These are phyloP conservation scores for Atethmia centrago DNA, from an alignment of 2,888 invertebrate genomes.

Conservation along the genomic window DNA sequence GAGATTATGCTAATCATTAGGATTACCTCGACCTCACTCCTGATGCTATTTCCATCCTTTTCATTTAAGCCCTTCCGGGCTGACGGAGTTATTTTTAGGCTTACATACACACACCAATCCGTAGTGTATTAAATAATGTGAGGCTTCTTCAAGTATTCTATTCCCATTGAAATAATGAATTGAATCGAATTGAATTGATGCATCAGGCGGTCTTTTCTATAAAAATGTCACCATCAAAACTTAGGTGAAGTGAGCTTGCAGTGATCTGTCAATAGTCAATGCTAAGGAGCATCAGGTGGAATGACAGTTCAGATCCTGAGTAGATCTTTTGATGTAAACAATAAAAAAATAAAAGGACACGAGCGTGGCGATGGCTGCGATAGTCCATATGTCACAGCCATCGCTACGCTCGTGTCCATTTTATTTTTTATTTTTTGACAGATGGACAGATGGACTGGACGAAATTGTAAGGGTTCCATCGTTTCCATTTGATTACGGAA, in stretches of 20 bases:
- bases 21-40: slow-evolving; percentile 47
- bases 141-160: no score
- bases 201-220: no score
- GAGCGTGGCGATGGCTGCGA: neutral
- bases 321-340: neutral
- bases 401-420: no score
- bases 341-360: neutral
- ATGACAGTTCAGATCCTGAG: neutral
- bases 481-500: no score
- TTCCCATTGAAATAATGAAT: no score
- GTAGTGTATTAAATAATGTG: no score
- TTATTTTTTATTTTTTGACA: no score
- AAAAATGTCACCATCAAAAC: no score
- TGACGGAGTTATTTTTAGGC: slow-evolving; percentile 15
- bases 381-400: no score
- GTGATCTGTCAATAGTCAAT: neutral
- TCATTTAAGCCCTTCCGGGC: slow-evolving; percentile 20
- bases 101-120: neutral
- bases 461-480: no score
- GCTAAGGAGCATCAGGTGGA: neutral
- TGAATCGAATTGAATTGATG: no score
- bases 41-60: slow-evolving; percentile 32
- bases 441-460: no score
- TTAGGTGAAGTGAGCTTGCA: neutral
- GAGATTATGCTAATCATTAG: slow-evolving; percentile 46